A percentile compares a stretch with the other conserved stretches of the same genome.
phyloP scores from a whole-genome alignment of 2,888 invertebrate species.

The Latheticus oryzae region DNA sequence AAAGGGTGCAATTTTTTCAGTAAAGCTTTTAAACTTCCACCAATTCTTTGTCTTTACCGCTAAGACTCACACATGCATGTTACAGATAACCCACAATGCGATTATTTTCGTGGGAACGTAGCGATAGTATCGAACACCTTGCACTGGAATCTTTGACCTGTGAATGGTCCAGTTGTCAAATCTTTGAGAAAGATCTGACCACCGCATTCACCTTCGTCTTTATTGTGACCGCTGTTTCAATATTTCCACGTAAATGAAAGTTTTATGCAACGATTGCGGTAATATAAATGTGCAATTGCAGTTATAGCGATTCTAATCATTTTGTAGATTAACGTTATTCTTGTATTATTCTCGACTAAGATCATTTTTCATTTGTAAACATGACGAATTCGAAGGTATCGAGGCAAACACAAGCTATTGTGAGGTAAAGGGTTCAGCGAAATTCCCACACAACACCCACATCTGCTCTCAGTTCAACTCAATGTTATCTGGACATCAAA shows the following conservation, averaged over 20 bases:
- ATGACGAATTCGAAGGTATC: constrained; percentile 50
- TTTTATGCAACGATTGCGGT: constrained; percentile 1
- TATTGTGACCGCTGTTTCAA: constrained; percentile 16
- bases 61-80: constrained; percentile 36
- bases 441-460: constrained; percentile 57
- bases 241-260: constrained; percentile 4
- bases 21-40: too few relatives aligned
- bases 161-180: constrained; percentile 47
- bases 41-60: constrained; percentile 22
- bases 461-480: constrained; percentile 50
- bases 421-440: constrained; percentile 53
- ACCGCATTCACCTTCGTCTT: constrained; percentile 24
- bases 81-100: constrained; percentile 38
- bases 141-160: constrained; percentile 44
- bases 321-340: not conserved
- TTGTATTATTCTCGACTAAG: not conserved
- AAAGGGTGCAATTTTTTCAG: too few relatives aligned
- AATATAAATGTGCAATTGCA: not conserved
- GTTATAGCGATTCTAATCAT: constrained; percentile 3
- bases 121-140: constrained; percentile 47
- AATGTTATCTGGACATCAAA: constrained; percentile 43
- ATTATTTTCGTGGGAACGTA: constrained; percentile 47
- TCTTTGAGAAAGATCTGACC: constrained; percentile 47
- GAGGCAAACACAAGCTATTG: constrained; percentile 53
- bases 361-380: constrained; percentile 48